A percentile compares a stretch with the other conserved stretches of the same genome.
These are phyloP conservation scores for Erebia palarica DNA, from an alignment of 2,888 invertebrate genomes.

Conservation along the genomic window DNA sequence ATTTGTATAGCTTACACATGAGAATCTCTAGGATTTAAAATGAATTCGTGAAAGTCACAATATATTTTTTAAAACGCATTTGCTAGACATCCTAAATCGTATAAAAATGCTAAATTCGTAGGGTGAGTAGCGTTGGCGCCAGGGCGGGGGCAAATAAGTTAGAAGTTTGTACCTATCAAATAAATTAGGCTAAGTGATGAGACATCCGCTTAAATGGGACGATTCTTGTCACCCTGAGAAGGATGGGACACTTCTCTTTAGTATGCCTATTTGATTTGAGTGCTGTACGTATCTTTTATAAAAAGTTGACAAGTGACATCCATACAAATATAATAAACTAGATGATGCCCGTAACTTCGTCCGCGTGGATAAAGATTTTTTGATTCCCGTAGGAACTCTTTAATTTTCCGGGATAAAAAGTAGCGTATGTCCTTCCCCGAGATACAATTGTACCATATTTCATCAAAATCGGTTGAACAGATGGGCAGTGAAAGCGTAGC, in stretches of 20 bases:
- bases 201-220: constrained; percentile 16
- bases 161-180: constrained; percentile 13
- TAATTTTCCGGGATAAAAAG: no score
- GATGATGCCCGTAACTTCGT: no score
- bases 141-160: neutral
- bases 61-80: constrained; percentile 2
- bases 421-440: no score
- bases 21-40: neutral
- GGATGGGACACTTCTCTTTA: constrained; percentile 3
- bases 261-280: neutral
- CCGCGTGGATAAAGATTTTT: no score
- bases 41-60: neutral
- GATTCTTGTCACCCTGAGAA: constrained; percentile 6
- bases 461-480: no score
- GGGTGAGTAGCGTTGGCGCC: neutral
- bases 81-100: constrained; percentile 14
- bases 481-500: no score
- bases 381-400: no score
- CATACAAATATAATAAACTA: no score
- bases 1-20: neutral
- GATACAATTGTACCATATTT: no score
- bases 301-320: no score
- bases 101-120: constrained; percentile 8
- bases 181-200: constrained; percentile 20
- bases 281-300: neutral